Percentiles rank a stretch among this genome's conserved stretches.
phyloP scores from a whole-genome alignment of 1,140 invertebrate genomes.

The Papilio aristodemus region DNA sequence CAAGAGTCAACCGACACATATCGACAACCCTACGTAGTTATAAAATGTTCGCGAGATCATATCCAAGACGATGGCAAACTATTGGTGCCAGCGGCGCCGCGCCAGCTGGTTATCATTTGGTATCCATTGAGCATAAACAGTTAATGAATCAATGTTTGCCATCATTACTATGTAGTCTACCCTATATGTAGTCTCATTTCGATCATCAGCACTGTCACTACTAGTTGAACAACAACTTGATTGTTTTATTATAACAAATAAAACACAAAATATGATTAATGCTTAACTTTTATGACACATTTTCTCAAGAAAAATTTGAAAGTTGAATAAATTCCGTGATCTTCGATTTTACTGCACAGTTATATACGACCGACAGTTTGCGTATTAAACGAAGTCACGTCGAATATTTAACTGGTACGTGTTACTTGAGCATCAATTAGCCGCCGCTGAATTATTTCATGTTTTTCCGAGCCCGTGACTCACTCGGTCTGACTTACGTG shows the following conservation, averaged over 20 bases:
- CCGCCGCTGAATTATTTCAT: neutral
- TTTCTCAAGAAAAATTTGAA: too few species aligned
- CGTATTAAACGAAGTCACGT: neutral
- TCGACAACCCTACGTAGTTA: neutral
- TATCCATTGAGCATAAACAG: neutral
- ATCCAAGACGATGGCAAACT: constrained; percentile 12
- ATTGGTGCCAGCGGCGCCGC: neutral
- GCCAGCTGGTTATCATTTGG: neutral
- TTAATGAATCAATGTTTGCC: neutral
- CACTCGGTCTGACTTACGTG: neutral
- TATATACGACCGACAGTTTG: neutral
- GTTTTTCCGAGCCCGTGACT: neutral
- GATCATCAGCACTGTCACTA: too few species aligned
- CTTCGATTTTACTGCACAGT: too few species aligned
- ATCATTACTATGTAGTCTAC: neutral
- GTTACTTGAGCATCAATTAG: neutral
- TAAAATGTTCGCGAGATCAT: constrained; percentile 3
- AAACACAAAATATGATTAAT: too few species aligned
- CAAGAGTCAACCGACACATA: too few species aligned
- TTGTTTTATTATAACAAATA: too few species aligned
- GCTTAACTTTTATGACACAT: too few species aligned
- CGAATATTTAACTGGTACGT: neutral
- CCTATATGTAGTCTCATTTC: too few species aligned
- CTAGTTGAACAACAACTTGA: too few species aligned
- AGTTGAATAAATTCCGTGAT: too few species aligned